Base-by-base conservation (phyloP, 37 sponge, comb jelly and placozoan genomes). In the Halisarca cf. caerulea region DNA sequence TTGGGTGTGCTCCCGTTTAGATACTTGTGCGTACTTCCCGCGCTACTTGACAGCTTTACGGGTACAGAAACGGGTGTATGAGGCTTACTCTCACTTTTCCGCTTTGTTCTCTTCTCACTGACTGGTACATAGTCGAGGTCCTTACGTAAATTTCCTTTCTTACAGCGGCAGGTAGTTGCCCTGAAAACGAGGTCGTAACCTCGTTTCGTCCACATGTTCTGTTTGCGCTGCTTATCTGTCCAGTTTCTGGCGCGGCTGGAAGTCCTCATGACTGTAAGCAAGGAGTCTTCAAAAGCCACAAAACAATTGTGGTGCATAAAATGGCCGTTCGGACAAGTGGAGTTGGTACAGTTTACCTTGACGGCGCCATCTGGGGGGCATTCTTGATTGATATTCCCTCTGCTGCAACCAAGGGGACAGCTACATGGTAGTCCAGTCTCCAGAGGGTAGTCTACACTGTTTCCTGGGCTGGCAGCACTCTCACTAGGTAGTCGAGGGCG, bases 201-300 rank as follows among this genome's bases (percentile, higher is more conserved):
- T 75, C 90, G 89, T 86, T 96, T 96, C 34, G 86, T 97, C 97
- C 97, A 97, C 58, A 97, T 82, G 71, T 94, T 94, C 59, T 97
- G 97, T 36, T 80, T 82, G 5, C 97, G 81, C 57, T 97, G 97
- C 83, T 97, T 97, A 34, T 97, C 97, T n/a, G 91, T 85, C 97
- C 97, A 97, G 72, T 84, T 94, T 25, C 89, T 78, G 11, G 94
- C 92, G 32, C 97, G 86, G 32, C 94, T 91, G 85, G 87, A 83
- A 14, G 90, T 86, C 43, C 86, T 88, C 39, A 97, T 83, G 54
- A 66, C 90, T 68, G 85, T 90, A 55, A 97, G 72, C 28, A 94
- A 71, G 28, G 84, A 81, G 38, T 97, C 94, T 74, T 97, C 97
- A 59, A 97, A 97, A 21, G 60, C 54, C 8, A 66, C 66, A 60